Conservation (phyloP, 2,888 invertebrate genomes). For the Fragum fragum region DNA sequence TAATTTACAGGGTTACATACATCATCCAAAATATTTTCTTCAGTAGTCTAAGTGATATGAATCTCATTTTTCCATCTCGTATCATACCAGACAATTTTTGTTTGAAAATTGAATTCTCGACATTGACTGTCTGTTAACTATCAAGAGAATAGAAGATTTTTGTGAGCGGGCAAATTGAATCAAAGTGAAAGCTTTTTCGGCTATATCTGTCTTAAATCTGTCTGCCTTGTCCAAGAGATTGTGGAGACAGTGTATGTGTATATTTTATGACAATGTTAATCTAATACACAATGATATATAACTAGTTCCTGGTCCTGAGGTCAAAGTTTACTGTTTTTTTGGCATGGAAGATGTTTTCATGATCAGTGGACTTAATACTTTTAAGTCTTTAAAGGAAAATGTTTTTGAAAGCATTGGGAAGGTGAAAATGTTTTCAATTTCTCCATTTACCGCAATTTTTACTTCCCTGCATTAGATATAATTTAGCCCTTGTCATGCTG, state of each 20-base stretch:
- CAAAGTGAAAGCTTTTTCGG: conserved; percentile 34
- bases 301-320: not conserved
- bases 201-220: conserved; percentile 23
- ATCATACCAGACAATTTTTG: conserved; percentile 6
- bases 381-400: too few relatives aligned
- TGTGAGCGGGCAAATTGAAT: conserved; percentile 33
- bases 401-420: too few relatives aligned
- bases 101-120: conserved; percentile 8
- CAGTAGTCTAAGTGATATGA: not conserved
- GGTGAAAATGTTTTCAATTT: too few relatives aligned
- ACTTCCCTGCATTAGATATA: too few relatives aligned
- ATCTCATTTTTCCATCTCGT: conserved; percentile 3
- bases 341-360: too few relatives aligned
- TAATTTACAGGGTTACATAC: not conserved
- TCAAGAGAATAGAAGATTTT: conserved; percentile 17
- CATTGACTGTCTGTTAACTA: conserved; percentile 9
- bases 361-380: too few relatives aligned
- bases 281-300: not conserved
- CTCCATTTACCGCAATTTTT: too few relatives aligned
- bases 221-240: conserved; percentile 19
- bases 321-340: too few relatives aligned
- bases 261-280: conserved; percentile 8
- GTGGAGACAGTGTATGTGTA: conserved; percentile 4
- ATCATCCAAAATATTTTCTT: not conserved
- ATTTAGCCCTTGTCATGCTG: too few relatives aligned